Base-by-base conservation (phyloP, 2,797 vertebrate genomes). In the Mico argentatus region DNA sequence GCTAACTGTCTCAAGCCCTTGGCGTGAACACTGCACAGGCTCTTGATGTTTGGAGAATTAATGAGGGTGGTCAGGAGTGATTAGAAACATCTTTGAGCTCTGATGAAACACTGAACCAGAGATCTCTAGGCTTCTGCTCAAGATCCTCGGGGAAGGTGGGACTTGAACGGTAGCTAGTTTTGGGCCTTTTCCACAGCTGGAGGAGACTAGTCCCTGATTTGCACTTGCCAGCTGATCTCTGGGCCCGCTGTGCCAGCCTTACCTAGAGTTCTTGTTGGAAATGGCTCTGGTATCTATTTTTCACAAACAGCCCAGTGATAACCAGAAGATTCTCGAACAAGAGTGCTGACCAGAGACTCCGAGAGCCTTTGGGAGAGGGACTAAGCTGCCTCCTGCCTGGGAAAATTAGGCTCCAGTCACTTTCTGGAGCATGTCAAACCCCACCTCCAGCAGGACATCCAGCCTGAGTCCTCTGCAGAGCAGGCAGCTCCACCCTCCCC, bases 401-500 rank as follows among this genome's bases (percentile, higher is more conserved):
- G 41, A 12, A 88, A 89, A 79, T 20, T n/a, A 52, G 67, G n/a
- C 33, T 55, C 46, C 15, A 86, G 41, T 76, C 70, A 87, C 79
- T 95, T 98, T 95, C 90, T 50, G 90, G 90, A 96, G 55, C 88
- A 55, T 2, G 5, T 94, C 50, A 93, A 95, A 91, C 96, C 80
- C 96, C 97, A 93, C 95, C 97, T 92, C 90, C 91, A 93, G 33
- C 77, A 59, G 87, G 93, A 57, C 73, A 86, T 80, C 61, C 48
- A 87, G 64, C 14, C 75, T 44, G 15, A 73, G 39, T 67, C 84
- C 64, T 75, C 14, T 64, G 24, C 59, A 15, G 17, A 36, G 57
- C 73, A 2, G 20, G 61, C 24, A 46, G 70, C 96, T 75, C 97
- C 83, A 41, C 97, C 97, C 95, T 91, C 82, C 59, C 82, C 61